Evolutionary conservation across 1,140 invertebrate genomes (phyloP), one percentile per base, ranked within the genome.

Genomic region (Aphidius ervi): DNA sequence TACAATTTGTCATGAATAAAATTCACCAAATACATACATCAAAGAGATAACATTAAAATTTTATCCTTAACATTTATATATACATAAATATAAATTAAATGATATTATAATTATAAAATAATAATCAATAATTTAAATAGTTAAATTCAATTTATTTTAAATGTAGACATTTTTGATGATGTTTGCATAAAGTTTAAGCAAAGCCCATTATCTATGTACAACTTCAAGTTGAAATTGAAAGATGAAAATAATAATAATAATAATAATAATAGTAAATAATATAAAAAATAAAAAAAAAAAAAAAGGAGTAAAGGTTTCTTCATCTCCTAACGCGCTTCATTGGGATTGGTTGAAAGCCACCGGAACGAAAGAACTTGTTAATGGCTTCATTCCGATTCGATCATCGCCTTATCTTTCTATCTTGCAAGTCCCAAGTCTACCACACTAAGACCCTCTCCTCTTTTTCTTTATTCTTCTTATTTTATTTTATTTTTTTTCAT

Each of bases 331-430:
- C 39, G 23, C 4, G 42, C 46, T 42, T 65, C 63, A 58, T 61
- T 31, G 58, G 67, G 67, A 69, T 68, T 68, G 67, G 68, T 69
- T 66, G 53, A 66, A 65, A 41, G 62, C 58, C 58, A 63, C 63
- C 62, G 59, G 59, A 66, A 70, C 68, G 67, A 77, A 77, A 73
- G 71, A 74, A 69, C 72, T 75, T 76, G 74, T 77, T 75, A 79
- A 78, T 78, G 74, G 74, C 70, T 77, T 77, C 70, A 70, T 72
- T 79, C 77, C 71, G 72, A 78, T 76, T 77, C 71, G 73, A 78
- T 78, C 68, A 74, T 71, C 70, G 68, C 63, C 73, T 73, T 74
- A 71, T 70, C 66, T 65, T 68, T 70, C 68, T 63, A 65, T 65
- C 64, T 65, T 46, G 49, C 49, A 54, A 59, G 49, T 46, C 45